phyloP scores from a whole-genome alignment of 2,113 vertebrate genomes.

The Anarhynchus alexandrinus region DNA sequence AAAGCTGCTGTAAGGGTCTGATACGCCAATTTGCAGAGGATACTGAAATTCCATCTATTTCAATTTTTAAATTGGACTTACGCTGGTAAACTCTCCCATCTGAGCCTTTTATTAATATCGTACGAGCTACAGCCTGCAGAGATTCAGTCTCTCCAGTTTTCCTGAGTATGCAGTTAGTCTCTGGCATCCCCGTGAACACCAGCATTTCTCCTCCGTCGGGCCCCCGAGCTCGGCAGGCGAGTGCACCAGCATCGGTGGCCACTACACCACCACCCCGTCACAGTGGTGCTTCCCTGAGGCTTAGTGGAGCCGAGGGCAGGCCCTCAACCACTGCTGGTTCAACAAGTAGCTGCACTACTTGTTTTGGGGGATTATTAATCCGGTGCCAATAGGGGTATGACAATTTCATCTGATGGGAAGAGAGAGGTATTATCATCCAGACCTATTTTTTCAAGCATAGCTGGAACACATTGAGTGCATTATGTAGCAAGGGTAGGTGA shows the following conservation, averaged over 20 bases:
- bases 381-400: not conserved
- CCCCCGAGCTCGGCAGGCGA: not conserved
- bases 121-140: not conserved
- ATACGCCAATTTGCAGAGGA: not conserved
- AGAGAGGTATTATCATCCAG: not conserved
- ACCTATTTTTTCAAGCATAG: not conserved
- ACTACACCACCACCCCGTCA: not conserved
- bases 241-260: accelerated
- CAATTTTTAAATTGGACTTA: not conserved
- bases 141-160: not conserved
- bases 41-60: not conserved
- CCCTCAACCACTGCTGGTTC: not conserved
- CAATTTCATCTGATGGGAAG: not conserved
- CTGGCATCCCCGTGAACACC: not conserved
- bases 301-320: not conserved
- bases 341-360: not conserved
- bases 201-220: not conserved
- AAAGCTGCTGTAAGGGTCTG: not conserved
- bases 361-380: not conserved
- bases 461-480: not conserved
- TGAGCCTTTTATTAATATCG: not conserved
- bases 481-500: not conserved
- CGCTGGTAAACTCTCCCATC: not conserved
- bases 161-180: not conserved
- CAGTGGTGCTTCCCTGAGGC: accelerated